These are phyloP conservation scores for Caranx melampygus DNA, from an alignment of 2,113 vertebrate species.

Conservation along the genomic window DNA sequence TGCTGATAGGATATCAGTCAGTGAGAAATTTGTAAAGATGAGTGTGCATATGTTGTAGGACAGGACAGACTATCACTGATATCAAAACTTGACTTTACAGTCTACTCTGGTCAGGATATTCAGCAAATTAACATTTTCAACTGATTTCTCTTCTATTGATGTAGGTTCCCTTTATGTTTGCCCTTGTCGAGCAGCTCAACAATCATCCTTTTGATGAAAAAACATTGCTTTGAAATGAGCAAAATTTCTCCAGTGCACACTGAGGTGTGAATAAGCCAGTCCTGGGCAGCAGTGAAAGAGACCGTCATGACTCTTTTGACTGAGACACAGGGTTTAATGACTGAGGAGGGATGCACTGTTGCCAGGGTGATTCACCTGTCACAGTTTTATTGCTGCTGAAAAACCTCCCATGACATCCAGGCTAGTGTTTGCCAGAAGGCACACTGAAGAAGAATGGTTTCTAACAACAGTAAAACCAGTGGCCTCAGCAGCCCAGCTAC, in stretches of 20 bases:
- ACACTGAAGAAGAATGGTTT: neutral
- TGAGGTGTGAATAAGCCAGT: neutral
- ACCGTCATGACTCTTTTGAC: slow-evolving; percentile 6
- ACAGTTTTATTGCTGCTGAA: slow-evolving; percentile 16
- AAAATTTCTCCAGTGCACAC: neutral
- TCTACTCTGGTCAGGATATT: neutral
- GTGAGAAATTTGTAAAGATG: neutral
- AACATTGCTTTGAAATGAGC: neutral
- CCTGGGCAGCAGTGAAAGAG: slow-evolving; percentile 8
- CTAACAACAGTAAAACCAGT: neutral
- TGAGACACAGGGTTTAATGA: slow-evolving; percentile 4
- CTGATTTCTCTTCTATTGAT: neutral
- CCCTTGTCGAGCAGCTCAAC: neutral
- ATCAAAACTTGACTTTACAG: too few species aligned
- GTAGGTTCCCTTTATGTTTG: neutral
- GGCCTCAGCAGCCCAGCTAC: slow-evolving; percentile 19
- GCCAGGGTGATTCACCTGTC: slow-evolving; percentile 18
- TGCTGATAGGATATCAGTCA: neutral
- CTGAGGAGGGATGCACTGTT: slow-evolving; percentile 7
- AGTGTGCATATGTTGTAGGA: neutral
- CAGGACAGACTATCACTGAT: too few species aligned
- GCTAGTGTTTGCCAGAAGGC: neutral
- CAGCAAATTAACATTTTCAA: neutral
- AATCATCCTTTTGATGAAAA: neutral
- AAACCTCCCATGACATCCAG: slow-evolving; percentile 6